Evolutionary conservation across 2,888 invertebrate species (phyloP).

Genomic region (Leuctra nigra): DNA sequence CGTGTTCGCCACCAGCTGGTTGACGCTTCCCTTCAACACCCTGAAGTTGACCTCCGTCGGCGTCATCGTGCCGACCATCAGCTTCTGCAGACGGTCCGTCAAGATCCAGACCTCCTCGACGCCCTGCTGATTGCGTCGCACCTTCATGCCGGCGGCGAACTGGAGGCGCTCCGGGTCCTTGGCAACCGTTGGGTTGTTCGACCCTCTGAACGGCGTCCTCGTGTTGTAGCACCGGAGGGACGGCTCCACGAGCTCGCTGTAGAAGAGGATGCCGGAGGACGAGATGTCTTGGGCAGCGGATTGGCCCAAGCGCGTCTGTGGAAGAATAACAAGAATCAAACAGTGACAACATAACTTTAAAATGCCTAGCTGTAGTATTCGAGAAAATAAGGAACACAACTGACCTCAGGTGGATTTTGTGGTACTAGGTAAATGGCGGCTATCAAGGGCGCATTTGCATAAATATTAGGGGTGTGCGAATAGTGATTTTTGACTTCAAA

Average conservation of each 20-base stretch:
- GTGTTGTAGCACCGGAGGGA: conserved; percentile 68
- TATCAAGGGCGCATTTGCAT: too few species aligned
- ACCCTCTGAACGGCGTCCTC: conserved; percentile 42
- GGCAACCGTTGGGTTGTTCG: conserved; percentile 49
- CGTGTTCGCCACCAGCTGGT: too few species aligned
- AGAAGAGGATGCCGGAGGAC: conserved; percentile 54
- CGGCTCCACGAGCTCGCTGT: conserved; percentile 59
- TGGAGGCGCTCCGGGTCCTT: conserved; percentile 56
- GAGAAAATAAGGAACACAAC: too few species aligned
- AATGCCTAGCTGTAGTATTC: too few species aligned
- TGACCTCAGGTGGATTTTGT: too few species aligned
- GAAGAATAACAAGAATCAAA: too few species aligned
- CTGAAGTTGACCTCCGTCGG: conserved; percentile 58
- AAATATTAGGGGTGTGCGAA: too few species aligned
- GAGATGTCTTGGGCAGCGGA: conserved; percentile 67
- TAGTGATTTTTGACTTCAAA: too few species aligned
- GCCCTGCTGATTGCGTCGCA: conserved; percentile 33
- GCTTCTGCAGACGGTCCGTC: conserved; percentile 62
- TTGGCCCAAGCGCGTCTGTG: too few species aligned
- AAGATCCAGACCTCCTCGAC: conserved; percentile 59
- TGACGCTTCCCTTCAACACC: conserved; percentile 62
- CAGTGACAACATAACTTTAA: too few species aligned
- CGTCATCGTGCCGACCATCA: conserved; percentile 50
- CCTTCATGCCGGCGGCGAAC: conserved; percentile 59
- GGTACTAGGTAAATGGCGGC: too few species aligned